These are phyloP conservation scores for Phyllotis vaccarum DNA, from an alignment of 2,797 vertebrate species.

Conservation along the genomic window DNA sequence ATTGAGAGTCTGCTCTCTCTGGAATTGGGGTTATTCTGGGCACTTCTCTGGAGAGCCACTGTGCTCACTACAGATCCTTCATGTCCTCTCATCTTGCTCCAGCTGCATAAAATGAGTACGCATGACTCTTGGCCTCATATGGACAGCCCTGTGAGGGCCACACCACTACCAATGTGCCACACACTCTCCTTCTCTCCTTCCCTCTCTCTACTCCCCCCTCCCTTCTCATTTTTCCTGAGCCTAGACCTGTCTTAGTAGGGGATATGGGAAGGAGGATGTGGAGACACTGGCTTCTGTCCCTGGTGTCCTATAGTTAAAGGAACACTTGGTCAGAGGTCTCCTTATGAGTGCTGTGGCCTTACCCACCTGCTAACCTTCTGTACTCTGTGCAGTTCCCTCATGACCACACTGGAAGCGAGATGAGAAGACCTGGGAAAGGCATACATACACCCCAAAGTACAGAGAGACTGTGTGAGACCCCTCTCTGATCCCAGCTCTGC, in stretches of 20 bases:
- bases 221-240: background rate
- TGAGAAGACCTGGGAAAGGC: background rate
- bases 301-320: accelerated
- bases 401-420: background rate
- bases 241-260: background rate
- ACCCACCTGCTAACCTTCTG: background rate
- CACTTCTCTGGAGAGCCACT: background rate
- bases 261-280: accelerated
- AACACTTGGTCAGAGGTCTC: background rate
- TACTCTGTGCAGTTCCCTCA: background rate
- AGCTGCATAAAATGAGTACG: accelerated
- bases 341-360: background rate
- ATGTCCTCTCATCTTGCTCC: background rate
- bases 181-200: background rate
- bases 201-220: background rate
- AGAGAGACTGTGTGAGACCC: background rate
- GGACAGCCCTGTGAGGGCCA: background rate
- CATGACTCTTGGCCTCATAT: accelerated
- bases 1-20: background rate
- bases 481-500: background rate
- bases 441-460: background rate
- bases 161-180: no score
- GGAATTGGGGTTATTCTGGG: background rate
- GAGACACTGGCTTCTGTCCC: background rate
- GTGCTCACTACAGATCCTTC: accelerated